Percentiles rank a stretch among this genome's conserved stretches.
Evolutionary conservation across 1,140 invertebrate genomes (phyloP).

Genomic region (Stegodyphus dumicola): DNA sequence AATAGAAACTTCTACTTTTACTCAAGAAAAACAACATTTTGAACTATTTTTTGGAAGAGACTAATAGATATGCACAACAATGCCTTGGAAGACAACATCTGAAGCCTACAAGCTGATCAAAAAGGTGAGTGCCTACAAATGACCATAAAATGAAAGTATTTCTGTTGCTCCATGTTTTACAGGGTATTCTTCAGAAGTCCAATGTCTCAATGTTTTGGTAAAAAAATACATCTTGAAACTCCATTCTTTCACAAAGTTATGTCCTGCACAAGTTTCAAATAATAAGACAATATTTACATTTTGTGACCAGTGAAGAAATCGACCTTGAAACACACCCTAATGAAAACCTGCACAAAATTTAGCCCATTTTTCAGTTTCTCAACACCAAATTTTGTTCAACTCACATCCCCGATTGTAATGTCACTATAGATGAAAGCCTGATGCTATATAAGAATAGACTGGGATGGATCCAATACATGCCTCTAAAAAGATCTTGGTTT

Average conservation of each 20-base stretch:
- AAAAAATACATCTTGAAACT: background rate
- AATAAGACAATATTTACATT: background rate
- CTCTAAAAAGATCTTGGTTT: background rate
- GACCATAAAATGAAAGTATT: too few relatives aligned
- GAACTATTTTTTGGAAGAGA: too few relatives aligned
- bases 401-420: background rate
- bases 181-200: background rate
- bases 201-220: background rate
- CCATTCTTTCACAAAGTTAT: background rate
- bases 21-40: too few relatives aligned
- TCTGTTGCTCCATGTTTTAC: too few relatives aligned
- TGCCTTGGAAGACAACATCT: too few relatives aligned
- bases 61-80: too few relatives aligned
- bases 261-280: background rate
- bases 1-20: too few relatives aligned
- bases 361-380: background rate
- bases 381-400: background rate
- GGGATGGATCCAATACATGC: constrained; percentile 14
- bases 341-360: background rate
- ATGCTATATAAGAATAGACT: background rate
- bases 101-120: too few relatives aligned
- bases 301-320: background rate
- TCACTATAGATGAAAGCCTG: background rate
- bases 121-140: too few relatives aligned
- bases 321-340: background rate